Percentiles rank a stretch among this genome's conserved stretches.
phyloP scores from a whole-genome alignment of 2,113 vertebrate species.

The Zosterops lateralis region DNA sequence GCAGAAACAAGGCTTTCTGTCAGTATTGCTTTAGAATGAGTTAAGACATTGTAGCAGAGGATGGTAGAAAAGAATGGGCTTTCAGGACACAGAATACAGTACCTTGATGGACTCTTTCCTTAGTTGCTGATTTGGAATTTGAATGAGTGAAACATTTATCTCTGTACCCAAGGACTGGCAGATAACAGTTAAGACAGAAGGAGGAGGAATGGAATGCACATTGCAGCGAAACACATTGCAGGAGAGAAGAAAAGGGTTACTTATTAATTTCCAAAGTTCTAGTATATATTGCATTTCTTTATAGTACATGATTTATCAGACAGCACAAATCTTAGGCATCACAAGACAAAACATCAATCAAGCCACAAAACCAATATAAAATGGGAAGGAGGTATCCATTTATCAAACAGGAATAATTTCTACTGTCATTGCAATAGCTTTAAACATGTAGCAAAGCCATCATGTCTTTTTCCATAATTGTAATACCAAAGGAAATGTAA shows the following conservation, averaged over 20 bases:
- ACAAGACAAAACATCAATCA: slow-evolving; percentile 60
- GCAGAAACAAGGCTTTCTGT: neutral
- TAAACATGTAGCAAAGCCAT: slow-evolving; percentile 38
- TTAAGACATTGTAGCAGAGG: slow-evolving; percentile 11
- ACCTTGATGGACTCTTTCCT: slow-evolving; percentile 91
- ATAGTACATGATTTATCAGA: slow-evolving; percentile 59
- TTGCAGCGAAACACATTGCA: slow-evolving; percentile 69
- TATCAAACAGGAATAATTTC: slow-evolving; percentile 31
- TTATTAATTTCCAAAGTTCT: slow-evolving; percentile 68
- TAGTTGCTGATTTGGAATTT: slow-evolving; percentile 87
- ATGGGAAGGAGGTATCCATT: slow-evolving; percentile 49
- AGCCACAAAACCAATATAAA: slow-evolving; percentile 49
- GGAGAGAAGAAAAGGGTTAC: slow-evolving; percentile 71
- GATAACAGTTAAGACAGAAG: slow-evolving; percentile 79
- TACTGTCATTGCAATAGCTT: slow-evolving; percentile 44
- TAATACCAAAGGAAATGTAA: slow-evolving; percentile 57
- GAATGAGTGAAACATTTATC: slow-evolving; percentile 95
- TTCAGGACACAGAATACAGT: slow-evolving; percentile 74
- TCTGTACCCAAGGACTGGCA: slow-evolving; percentile 93
- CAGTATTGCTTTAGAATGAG: slow-evolving; percentile 5
- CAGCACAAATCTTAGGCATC: slow-evolving; percentile 37
- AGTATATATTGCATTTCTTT: slow-evolving; percentile 55
- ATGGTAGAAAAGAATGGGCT: slow-evolving; percentile 46
- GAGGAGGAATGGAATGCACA: slow-evolving; percentile 75
- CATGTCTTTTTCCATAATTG: neutral